Conservation (phyloP, 2,888 invertebrate genomes). For the Corythucha ciliata region DNA sequence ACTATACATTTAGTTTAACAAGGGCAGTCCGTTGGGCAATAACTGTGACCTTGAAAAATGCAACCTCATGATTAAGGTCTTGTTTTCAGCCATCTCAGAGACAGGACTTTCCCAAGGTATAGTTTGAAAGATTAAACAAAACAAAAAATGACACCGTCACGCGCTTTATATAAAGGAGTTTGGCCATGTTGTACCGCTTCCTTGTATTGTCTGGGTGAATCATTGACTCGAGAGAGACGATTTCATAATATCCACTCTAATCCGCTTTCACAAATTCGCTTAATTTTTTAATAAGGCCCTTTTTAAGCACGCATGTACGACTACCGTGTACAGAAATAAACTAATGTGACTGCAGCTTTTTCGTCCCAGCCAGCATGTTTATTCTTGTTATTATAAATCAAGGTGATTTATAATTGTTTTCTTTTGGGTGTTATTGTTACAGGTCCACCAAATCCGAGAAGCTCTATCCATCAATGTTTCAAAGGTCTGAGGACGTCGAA, state of each 20-base stretch:
- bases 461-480: conserved; percentile 84
- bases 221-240: background rate
- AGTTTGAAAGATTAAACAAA: conserved; percentile 13
- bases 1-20: background rate
- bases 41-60: conserved; percentile 7
- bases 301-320: background rate
- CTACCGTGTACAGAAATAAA: no score
- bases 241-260: background rate
- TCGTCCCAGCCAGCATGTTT: no score
- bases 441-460: conserved; percentile 94
- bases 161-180: background rate
- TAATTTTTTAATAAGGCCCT: background rate
- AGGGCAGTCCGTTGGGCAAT: background rate
- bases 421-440: conserved; percentile 35
- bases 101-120: conserved; percentile 89
- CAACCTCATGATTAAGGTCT: conserved; percentile 22
- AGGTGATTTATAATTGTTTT: no score
- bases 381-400: no score
- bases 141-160: conserved; percentile 21
- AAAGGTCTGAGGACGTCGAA: conserved; percentile 70
- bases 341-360: no score
- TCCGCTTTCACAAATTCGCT: background rate
- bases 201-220: background rate
- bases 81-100: conserved; percentile 72
- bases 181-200: background rate